These are phyloP conservation scores for Melanotaenia trifasciata DNA, from an alignment of 2,797 vertebrate genomes.

Conservation along the genomic window DNA sequence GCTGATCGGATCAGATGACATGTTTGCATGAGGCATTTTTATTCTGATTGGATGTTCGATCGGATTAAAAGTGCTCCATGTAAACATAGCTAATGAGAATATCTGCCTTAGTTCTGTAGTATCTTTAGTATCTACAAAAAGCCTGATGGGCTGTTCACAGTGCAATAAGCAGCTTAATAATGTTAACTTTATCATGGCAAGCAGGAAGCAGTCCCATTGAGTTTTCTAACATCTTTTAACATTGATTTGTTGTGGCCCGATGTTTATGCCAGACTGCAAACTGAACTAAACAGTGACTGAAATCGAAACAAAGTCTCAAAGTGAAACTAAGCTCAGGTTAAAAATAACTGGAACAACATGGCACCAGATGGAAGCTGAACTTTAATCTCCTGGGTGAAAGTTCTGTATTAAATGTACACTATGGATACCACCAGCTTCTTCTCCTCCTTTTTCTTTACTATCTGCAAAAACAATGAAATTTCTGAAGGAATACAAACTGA, in stretches of 20 bases:
- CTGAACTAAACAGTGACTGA: not conserved
- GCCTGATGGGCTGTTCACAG: no score
- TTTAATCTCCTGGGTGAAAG: no score
- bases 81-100: no score
- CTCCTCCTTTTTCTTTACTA: not conserved
- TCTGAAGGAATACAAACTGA: not conserved
- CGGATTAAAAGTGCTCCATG: no score
- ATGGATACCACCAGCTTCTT: not conserved
- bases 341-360: not conserved
- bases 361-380: not conserved
- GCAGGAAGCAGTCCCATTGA: not conserved
- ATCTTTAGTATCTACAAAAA: no score
- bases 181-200: not conserved
- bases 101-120: no score
- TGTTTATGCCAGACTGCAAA: not conserved
- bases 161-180: no score
- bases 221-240: not conserved
- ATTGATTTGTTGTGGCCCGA: not conserved
- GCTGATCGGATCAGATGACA: no score
- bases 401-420: not conserved
- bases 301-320: not conserved
- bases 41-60: no score
- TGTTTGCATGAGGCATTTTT: no score
- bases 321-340: not conserved
- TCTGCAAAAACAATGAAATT: not conserved